Conservation (phyloP, 2,888 invertebrate species). For the Campopleginae sp. region DNA sequence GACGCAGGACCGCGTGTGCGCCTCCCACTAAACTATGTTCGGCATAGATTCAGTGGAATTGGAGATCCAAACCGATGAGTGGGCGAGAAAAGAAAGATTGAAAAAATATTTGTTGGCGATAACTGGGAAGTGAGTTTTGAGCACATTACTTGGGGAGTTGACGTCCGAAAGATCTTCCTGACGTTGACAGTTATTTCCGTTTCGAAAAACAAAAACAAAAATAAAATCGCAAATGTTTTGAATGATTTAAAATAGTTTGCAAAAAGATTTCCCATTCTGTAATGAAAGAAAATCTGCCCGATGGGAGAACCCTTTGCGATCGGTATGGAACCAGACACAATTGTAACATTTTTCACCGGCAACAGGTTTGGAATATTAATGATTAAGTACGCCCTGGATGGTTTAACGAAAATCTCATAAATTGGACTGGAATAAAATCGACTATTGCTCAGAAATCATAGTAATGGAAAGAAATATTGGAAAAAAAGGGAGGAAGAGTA, state of each 20-base stretch:
- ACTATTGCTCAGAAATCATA: neutral
- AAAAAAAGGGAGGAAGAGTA: neutral
- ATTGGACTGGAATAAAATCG: neutral
- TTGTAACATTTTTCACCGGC: neutral
- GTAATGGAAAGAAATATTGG: neutral
- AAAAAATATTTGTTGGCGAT: no score
- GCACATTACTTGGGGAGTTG: no score
- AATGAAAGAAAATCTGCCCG: neutral
- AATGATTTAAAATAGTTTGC: no score
- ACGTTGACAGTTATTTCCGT: no score
- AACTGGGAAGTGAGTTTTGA: no score
- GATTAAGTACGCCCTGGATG: neutral
- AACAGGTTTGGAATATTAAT: conserved; percentile 17
- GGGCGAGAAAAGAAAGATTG: no score
- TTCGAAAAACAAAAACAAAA: no score
- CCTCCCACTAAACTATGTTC: neutral
- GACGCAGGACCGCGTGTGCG: neutral
- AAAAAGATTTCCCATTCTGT: neutral
- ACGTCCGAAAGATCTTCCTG: no score
- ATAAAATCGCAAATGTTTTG: no score
- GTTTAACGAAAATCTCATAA: conserved; percentile 1
- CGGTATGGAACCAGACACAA: neutral
- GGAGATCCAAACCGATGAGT: neutral
- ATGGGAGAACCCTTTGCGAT: neutral
- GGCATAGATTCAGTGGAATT: neutral